Conservation (phyloP, 2,888 invertebrate genomes). For the Callyntrura sp. region DNA sequence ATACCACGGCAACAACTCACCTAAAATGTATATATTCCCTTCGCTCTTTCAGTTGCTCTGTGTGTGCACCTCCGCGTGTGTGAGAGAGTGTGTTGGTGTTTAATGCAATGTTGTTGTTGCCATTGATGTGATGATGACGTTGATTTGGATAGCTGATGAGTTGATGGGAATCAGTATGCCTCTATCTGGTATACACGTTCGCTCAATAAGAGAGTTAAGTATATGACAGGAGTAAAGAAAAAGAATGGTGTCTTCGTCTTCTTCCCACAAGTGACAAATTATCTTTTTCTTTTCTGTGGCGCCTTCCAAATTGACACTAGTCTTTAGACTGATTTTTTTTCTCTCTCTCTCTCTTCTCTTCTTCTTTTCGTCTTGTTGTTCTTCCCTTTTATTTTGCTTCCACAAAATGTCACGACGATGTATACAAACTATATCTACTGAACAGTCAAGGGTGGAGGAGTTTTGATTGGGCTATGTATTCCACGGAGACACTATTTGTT, state of each 20-base stretch:
- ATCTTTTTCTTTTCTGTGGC: slow-evolving; percentile 80
- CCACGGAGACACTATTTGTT: neutral
- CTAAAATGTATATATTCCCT: slow-evolving; percentile 40
- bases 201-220: slow-evolving; percentile 11
- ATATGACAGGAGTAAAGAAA: slow-evolving; percentile 20
- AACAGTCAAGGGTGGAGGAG: neutral
- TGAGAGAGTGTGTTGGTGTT: slow-evolving; percentile 46
- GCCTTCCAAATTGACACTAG: slow-evolving; percentile 81
- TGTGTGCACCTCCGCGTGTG: slow-evolving; percentile 67
- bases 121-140: slow-evolving; percentile 73
- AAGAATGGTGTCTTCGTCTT: slow-evolving; percentile 69
- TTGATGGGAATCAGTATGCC: slow-evolving; percentile 13
- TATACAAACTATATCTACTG: slow-evolving; percentile 49
- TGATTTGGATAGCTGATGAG: slow-evolving; percentile 54
- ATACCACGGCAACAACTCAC: slow-evolving; percentile 41
- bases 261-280: slow-evolving; percentile 81
- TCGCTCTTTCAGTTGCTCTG: slow-evolving; percentile 13
- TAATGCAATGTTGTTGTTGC: slow-evolving; percentile 77
- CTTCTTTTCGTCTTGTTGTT: slow-evolving; percentile 41
- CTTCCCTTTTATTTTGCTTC: slow-evolving; percentile 50
- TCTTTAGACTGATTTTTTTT: slow-evolving; percentile 75
- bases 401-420: slow-evolving; percentile 75
- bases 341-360: slow-evolving; percentile 49
- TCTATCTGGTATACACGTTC: neutral
- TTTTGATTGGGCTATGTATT: neutral